Base-by-base conservation (phyloP, 2,113 vertebrate species). In the Megaptera novaeangliae region DNA sequence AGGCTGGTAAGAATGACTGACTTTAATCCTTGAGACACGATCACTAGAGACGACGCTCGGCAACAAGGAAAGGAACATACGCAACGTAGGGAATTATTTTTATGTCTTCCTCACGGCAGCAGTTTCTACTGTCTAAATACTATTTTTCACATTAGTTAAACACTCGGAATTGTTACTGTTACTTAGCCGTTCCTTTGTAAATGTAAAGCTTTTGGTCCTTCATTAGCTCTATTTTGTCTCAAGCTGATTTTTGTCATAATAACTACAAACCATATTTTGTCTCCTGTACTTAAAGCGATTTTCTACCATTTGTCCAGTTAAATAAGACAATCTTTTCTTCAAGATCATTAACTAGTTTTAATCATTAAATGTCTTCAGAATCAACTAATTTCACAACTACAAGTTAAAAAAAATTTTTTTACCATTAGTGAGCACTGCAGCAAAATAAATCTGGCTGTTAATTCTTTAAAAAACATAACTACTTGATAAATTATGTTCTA, bases 281-380 rank as follows among this genome's bases (percentile, higher is more conserved):
- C 27, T 89, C 29, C 71, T 1, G 0, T 61, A 77, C 7, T 72
- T 78, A 87, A 92, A 87, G 25, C 36, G 91, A 91, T 21, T 88
- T 81, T 78, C 12, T 85, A 68, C 66, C 46, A 92, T 77, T 69
- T 94, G 39, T 49, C 63, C 29, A 81, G 12, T 75, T 80, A 92
- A 95, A 66, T n/a, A 93, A 95, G 31, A 88, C 13, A 71, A 66
- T 59, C 10, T 63, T 82, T 88, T 81, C 46, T 90, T 87, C 27
- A 88, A 69, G 44, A 72, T 49, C 12, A 29, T 9, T 9, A 59
- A 49, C 27, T 39, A 64, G 21, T 71, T 83, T 86, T 52, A 93
- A 95, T 52, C 55, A 89, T 52, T 78, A 91, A 91, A 95, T 74
- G 20, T 86, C 81, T 95, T 96, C 27, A 96, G 25, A 64, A 81